phyloP scores from a whole-genome alignment of 2,888 invertebrate genomes.

The Elysia crispata region DNA sequence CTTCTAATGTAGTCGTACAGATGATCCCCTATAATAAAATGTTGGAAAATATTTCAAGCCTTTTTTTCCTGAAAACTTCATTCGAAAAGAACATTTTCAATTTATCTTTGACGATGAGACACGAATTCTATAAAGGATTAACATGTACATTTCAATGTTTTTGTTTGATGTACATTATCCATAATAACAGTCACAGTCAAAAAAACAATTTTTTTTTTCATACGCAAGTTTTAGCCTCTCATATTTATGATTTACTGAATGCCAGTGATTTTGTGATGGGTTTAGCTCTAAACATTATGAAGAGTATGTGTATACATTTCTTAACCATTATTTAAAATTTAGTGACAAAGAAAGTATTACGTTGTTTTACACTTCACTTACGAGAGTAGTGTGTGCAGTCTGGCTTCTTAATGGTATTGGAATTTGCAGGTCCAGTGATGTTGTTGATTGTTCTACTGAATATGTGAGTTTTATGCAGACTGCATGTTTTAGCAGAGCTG shows the following conservation, averaged over 20 bases:
- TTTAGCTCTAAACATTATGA: too few species aligned
- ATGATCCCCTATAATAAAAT: constrained; percentile 29
- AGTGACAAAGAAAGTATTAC: not conserved
- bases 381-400: constrained; percentile 36
- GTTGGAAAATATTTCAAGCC: not conserved
- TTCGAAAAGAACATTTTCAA: not conserved
- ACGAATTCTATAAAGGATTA: too few species aligned
- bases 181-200: too few species aligned
- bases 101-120: too few species aligned
- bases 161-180: not conserved
- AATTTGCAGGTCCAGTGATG: not conserved
- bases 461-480: constrained; percentile 34
- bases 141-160: not conserved
- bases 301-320: too few species aligned
- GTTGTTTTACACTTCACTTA: not conserved
- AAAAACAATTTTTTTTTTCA: too few species aligned
- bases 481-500: constrained; percentile 2
- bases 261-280: too few species aligned
- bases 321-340: too few species aligned
- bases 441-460: not conserved
- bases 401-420: too few species aligned
- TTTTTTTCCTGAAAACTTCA: not conserved
- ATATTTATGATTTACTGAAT: too few species aligned
- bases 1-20: constrained; percentile 35
- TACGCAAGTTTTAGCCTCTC: too few species aligned